phyloP scores from a whole-genome alignment of 2,888 invertebrate species.

The Agrotis segetum region DNA sequence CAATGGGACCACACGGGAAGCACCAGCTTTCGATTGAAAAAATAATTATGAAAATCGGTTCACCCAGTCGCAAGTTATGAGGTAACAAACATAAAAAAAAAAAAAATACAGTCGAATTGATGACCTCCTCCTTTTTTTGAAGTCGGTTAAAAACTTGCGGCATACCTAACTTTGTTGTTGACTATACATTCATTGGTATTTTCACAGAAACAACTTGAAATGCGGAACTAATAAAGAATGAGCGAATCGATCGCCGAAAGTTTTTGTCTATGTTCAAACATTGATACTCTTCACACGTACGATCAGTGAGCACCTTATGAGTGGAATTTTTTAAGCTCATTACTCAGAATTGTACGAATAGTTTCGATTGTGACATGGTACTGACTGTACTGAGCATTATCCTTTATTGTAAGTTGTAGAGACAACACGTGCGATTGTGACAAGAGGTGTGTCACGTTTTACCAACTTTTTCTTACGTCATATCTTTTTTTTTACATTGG shows the following conservation, averaged over 20 bases:
- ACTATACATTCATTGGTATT: slow-evolving; percentile 17
- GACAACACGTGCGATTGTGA: not conserved
- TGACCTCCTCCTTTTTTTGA: too few relatives aligned
- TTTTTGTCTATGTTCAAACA: slow-evolving; percentile 22
- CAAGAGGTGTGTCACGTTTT: not conserved
- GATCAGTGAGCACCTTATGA: not conserved
- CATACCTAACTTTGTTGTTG: too few relatives aligned
- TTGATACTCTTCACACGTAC: slow-evolving; percentile 36
- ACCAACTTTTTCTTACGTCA: not conserved
- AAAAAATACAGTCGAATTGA: too few relatives aligned
- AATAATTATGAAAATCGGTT: too few relatives aligned
- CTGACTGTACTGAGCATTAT: not conserved
- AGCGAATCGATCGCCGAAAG: slow-evolving; percentile 31
- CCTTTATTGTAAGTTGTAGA: slow-evolving; percentile 7
- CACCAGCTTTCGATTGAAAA: too few relatives aligned
- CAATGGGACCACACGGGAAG: too few relatives aligned
- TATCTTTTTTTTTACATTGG: too few relatives aligned
- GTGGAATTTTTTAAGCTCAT: slow-evolving; percentile 26
- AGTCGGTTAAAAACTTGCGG: too few relatives aligned
- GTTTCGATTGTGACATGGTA: slow-evolving; percentile 26
- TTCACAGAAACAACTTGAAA: not conserved
- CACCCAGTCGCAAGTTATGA: too few relatives aligned
- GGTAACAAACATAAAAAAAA: too few relatives aligned
- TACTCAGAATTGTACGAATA: slow-evolving; percentile 20
- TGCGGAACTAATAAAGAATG: slow-evolving; percentile 32